phyloP scores from a whole-genome alignment of 1,140 invertebrate genomes.

The Lordiphosa stackelbergi region DNA sequence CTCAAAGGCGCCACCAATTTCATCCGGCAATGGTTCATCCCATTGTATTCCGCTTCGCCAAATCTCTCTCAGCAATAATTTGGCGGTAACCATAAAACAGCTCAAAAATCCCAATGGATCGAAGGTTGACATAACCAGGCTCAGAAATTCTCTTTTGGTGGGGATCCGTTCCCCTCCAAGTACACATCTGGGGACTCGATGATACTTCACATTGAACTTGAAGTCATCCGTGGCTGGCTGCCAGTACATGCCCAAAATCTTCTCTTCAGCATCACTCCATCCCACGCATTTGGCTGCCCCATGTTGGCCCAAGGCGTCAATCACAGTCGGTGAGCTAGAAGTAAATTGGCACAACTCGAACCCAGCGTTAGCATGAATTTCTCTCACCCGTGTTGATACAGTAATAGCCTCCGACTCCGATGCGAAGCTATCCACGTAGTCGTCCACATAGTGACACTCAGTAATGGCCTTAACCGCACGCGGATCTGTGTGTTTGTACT shows the following conservation, averaged over 20 bases:
- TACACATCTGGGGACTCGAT: not conserved
- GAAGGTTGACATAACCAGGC: too few relatives aligned
- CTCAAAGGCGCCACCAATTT: not conserved
- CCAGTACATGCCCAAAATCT: conserved; percentile 1
- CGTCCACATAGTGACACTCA: not conserved
- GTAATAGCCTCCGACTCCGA: not conserved
- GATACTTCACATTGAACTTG: conserved; percentile 1
- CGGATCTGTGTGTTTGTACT: not conserved
- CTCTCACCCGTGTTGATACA: conserved; percentile 2
- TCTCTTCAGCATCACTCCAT: conserved; percentile 1
- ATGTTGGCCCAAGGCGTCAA: not conserved
- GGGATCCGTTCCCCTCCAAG: not conserved
- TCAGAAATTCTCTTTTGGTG: too few relatives aligned
- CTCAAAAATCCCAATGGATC: conserved; percentile 9
- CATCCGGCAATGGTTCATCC: not conserved
- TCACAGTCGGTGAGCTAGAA: conserved; percentile 8
- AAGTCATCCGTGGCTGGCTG: conserved; percentile 4
- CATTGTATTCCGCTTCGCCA: not conserved
- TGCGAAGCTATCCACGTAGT: too few relatives aligned
- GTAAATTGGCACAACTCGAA: conserved; percentile 5
- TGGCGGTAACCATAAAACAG: conserved; percentile 1
- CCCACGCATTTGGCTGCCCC: not conserved
- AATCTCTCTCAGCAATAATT: not conserved
- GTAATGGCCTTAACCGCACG: not conserved
- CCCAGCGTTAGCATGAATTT: conserved; percentile 5